These are phyloP conservation scores for Folsomia candida DNA, from an alignment of 2,888 invertebrate genomes.

Conservation along the genomic window DNA sequence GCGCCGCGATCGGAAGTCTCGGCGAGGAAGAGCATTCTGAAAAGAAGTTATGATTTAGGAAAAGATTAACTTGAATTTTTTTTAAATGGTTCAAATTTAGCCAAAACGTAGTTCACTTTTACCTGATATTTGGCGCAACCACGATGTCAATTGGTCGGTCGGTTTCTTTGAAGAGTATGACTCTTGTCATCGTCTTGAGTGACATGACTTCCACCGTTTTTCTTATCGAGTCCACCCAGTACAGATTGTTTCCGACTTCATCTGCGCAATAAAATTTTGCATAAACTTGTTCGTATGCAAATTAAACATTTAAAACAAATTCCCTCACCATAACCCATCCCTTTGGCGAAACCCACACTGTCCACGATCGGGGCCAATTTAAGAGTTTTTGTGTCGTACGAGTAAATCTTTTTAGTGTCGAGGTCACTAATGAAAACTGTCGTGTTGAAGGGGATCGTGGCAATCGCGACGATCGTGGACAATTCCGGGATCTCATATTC, in stretches of 20 bases:
- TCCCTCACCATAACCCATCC: slow-evolving; percentile 62
- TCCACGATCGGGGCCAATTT: slow-evolving; percentile 53
- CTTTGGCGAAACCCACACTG: slow-evolving; percentile 59
- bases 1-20: slow-evolving; percentile 43
- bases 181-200: slow-evolving; percentile 61
- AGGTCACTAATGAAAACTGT: slow-evolving; percentile 58
- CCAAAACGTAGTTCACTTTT: slow-evolving; percentile 46
- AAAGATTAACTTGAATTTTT: background rate
- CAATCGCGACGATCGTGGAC: slow-evolving; percentile 64
- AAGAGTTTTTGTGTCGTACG: slow-evolving; percentile 53
- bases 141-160: slow-evolving; percentile 64
- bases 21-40: slow-evolving; percentile 67
- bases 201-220: slow-evolving; percentile 67
- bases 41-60: slow-evolving; percentile 46
- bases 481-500: slow-evolving; percentile 41
- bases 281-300: too few relatives aligned
- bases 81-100: background rate
- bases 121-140: slow-evolving; percentile 67
- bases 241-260: slow-evolving; percentile 68
- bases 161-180: slow-evolving; percentile 62
- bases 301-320: slow-evolving; percentile 12
- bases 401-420: slow-evolving; percentile 56
- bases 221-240: slow-evolving; percentile 67
- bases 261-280: slow-evolving; percentile 57
- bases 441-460: slow-evolving; percentile 62